Percentiles rank a stretch among this genome's conserved stretches.
phyloP scores from a whole-genome alignment of 2,797 vertebrate genomes.

The Tiaroga cobitis region DNA sequence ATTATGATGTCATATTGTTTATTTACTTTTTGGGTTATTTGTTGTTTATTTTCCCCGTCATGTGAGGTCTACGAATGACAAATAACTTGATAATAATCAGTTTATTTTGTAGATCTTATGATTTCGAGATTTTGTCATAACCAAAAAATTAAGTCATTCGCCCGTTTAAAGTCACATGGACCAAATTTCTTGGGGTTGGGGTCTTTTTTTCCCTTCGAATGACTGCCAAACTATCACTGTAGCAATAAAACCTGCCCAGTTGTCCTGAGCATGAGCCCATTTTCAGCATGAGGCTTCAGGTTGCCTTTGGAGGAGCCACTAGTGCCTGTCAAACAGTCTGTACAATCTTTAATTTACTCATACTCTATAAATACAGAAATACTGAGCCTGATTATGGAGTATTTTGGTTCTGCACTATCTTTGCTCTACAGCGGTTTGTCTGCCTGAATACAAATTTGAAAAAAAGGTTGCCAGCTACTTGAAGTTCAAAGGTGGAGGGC shows the following conservation, averaged over 20 bases:
- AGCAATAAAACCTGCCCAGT: constrained; percentile 41
- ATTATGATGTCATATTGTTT: constrained; percentile 9
- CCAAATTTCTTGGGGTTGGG: constrained; percentile 45
- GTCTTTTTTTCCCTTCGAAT: not conserved
- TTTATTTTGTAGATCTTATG: not conserved
- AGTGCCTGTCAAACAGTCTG: constrained; percentile 48
- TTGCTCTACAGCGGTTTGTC: not conserved
- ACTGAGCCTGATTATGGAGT: too few relatives aligned
- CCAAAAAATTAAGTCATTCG: not conserved
- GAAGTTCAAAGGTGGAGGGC: constrained; percentile 20
- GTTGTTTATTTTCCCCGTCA: not conserved
- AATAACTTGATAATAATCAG: not conserved
- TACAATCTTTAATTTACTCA: constrained; percentile 1
- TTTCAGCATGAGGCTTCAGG: constrained; percentile 31
- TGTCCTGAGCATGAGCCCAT: not conserved
- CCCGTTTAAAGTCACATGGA: constrained; percentile 36
- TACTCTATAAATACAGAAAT: not conserved
- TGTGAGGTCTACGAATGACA: not conserved
- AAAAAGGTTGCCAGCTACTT: constrained; percentile 34
- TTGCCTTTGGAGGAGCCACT: constrained; percentile 47
- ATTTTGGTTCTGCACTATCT: not conserved
- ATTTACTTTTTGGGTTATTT: constrained; percentile 33
- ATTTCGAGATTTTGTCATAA: not conserved
- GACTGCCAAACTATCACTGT: constrained; percentile 25
- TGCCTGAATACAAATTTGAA: constrained; percentile 10